phyloP scores from a whole-genome alignment of 1,140 invertebrate species.

The Chelonus insularis region DNA sequence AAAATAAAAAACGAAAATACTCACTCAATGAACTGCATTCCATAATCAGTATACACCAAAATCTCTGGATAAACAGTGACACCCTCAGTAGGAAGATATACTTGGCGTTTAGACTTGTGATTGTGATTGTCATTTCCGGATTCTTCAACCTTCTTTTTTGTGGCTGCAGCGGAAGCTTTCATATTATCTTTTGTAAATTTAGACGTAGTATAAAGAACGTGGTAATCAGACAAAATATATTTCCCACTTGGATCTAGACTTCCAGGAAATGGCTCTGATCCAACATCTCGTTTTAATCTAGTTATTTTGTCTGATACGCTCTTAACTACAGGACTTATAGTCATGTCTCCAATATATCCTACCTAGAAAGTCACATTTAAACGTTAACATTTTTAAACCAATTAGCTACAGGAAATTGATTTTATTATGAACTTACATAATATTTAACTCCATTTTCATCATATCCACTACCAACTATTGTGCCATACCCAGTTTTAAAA shows the following conservation, averaged over 20 bases:
- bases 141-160: background rate
- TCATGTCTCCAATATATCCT: background rate
- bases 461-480: background rate
- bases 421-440: background rate
- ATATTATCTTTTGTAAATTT: background rate
- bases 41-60: no score
- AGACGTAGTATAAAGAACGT: background rate
- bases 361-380: background rate
- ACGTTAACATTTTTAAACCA: no score
- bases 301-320: background rate
- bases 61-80: background rate
- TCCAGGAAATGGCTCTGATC: background rate
- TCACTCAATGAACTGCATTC: no score
- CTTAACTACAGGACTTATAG: background rate
- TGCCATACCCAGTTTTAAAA: background rate
- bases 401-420: no score
- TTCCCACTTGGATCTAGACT: background rate
- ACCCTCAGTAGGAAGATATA: background rate
- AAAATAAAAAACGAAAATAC: no score
- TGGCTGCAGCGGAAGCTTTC: background rate
- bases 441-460: background rate
- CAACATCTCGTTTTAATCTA: background rate
- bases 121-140: background rate
- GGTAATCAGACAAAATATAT: background rate
- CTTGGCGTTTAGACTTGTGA: background rate